Base-by-base conservation (phyloP, 2,113 vertebrate genomes). In the Heterotis niloticus region DNA sequence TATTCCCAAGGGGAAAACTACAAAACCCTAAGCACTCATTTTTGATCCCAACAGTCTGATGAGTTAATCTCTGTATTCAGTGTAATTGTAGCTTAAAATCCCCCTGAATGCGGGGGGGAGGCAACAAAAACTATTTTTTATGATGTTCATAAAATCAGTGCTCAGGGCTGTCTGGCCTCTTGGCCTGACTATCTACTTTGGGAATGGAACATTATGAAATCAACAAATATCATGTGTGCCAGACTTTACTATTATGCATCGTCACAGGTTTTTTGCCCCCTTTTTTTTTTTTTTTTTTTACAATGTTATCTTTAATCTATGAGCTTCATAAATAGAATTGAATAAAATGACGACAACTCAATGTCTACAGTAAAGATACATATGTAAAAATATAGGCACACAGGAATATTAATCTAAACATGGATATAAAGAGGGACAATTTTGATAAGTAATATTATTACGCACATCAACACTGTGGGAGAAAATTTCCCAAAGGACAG, bases 191-290 rank as follows among this genome's bases (percentile, higher is more conserved):
- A 20, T 65, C 64, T 66, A 62, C 64, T 20, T 65, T 18, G 29
- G 23, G 17, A 77, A 23, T 52, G 13, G 20, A 17, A 77, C n/a
- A 56, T 73, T 56, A 73, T 73, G 54, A 56, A 77, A 65, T n/a
- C n/a, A 52, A 14, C 51, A 52, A 56, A 67, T 77, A 34, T 34
- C 28, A 76, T 51, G 12, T 29, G 44, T 44, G 18, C 29, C 60
- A 59, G 13, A 13, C 29, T 26, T 51, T 64, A 57, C 59, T 23
- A 23, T 77, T 54, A 56, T 56, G 5, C 14, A 56, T 66, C 5
- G 66, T 7, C 51, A 23, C 66, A 52, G 34, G 11, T 34, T 13
- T 24, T 24, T 24, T 74, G n/a, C 52, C n/a, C 17, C 29, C 7
- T 44, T 2, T 4, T 44, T 44, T 44, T 44, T 44, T 44, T 4